phyloP scores from a whole-genome alignment of 2,797 vertebrate species.

The Onychomys leucogaster region DNA sequence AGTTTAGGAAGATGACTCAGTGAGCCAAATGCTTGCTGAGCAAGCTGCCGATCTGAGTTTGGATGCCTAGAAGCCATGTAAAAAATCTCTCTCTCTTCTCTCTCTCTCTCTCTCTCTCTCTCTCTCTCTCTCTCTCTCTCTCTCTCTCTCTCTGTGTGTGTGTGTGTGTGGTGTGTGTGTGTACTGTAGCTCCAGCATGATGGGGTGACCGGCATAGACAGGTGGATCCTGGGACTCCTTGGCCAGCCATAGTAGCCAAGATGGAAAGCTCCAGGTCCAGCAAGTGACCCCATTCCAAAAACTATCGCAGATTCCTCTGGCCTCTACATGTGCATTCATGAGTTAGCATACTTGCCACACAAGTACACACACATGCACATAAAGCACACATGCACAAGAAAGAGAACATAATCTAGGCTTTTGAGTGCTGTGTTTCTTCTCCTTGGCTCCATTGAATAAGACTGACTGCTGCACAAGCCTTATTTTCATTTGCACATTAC shows the following conservation, averaged over 20 bases:
- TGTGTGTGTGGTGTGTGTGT: neutral
- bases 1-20: neutral
- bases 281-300: neutral
- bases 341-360: neutral
- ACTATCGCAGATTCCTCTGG: neutral
- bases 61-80: too few relatives aligned
- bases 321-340: neutral
- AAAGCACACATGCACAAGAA: neutral
- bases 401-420: neutral
- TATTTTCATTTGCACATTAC: neutral
- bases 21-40: neutral
- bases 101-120: too few relatives aligned
- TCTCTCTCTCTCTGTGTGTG: too few relatives aligned
- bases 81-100: neutral
- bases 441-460: neutral
- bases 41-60: neutral
- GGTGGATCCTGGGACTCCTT: neutral
- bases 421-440: neutral
- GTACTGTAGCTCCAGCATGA: neutral
- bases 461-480: neutral
- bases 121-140: too few relatives aligned
- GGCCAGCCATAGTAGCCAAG: too few relatives aligned
- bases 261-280: neutral
- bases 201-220: too few relatives aligned
- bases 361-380: neutral